phyloP scores from a whole-genome alignment of 2,113 vertebrate genomes.

The Upupa epops region DNA sequence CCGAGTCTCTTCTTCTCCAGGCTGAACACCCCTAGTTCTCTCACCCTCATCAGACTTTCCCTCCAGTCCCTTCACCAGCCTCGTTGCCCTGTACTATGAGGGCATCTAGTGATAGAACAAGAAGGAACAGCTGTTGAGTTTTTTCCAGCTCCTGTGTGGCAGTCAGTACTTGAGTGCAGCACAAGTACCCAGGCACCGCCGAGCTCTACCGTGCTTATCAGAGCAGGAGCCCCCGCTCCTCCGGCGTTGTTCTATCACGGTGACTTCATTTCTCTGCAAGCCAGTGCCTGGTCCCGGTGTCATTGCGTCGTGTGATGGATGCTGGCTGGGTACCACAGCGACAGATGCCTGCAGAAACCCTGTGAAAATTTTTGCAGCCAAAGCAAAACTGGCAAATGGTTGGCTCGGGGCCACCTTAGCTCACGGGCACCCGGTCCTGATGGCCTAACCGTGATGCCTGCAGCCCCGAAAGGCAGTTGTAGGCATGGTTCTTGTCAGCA shows the following conservation, averaged over 20 bases:
- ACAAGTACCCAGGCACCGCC: neutral
- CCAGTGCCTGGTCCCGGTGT: neutral
- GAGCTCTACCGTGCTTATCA: neutral
- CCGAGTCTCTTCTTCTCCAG: too few relatives aligned
- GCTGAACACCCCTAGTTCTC: too few relatives aligned
- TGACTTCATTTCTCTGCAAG: rapidly evolving
- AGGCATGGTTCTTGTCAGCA: neutral
- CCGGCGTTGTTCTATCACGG: rapidly evolving
- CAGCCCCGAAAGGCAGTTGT: neutral
- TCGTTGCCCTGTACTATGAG: too few relatives aligned
- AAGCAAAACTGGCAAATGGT: conserved; percentile 6
- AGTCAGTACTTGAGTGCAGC: rapidly evolving
- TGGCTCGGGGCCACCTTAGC: neutral
- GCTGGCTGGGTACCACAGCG: neutral
- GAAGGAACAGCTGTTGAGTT: rapidly evolving
- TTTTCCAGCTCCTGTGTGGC: neutral
- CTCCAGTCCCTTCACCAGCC: too few relatives aligned
- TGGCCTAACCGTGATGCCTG: neutral
- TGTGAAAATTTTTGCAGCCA: conserved; percentile 17
- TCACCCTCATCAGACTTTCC: too few relatives aligned
- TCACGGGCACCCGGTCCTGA: neutral
- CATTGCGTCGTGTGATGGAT: neutral
- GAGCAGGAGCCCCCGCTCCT: neutral
- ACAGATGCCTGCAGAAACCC: neutral
- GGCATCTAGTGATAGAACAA: too few relatives aligned